Evolutionary conservation across 2,797 vertebrate species (phyloP).

Genomic region (Parotocinclus haroldoi): DNA sequence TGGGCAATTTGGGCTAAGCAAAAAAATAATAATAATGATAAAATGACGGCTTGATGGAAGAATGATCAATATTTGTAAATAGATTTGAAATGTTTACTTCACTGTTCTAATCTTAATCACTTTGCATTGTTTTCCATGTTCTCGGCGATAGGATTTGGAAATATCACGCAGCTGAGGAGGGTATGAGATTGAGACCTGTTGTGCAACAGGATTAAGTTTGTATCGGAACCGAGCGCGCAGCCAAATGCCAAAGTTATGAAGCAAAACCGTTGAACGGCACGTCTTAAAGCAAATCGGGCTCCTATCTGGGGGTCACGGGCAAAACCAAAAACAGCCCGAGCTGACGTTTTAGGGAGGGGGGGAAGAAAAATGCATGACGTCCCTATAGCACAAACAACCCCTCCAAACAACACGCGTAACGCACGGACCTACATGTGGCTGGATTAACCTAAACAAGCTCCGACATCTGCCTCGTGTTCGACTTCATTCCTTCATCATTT

Average conservation of each 20-base stretch:
- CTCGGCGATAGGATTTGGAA: too few relatives aligned
- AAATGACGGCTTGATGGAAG: too few relatives aligned
- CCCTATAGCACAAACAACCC: constrained; percentile 53
- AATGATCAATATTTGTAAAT: too few relatives aligned
- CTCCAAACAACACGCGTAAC: constrained; percentile 32
- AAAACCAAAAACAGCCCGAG: neutral
- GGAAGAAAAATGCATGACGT: neutral
- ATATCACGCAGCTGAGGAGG: too few relatives aligned
- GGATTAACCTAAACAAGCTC: neutral
- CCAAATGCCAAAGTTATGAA: neutral
- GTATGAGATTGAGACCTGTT: neutral
- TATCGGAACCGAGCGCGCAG: neutral
- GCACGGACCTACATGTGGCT: neutral
- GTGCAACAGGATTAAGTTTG: neutral
- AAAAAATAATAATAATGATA: too few relatives aligned
- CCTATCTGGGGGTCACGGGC: neutral
- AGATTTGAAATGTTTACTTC: too few relatives aligned
- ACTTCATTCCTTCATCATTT: neutral
- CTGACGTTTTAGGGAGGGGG: too few relatives aligned
- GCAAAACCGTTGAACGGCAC: neutral
- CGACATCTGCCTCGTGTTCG: neutral
- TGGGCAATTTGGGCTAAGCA: too few relatives aligned
- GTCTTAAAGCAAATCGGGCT: too few relatives aligned
- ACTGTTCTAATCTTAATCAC: too few relatives aligned
- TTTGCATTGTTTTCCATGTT: too few relatives aligned